Percentiles rank a stretch among this genome's conserved stretches.
These are phyloP conservation scores for Glaucopsyche alexis DNA, from an alignment of 2,888 invertebrate species.

Conservation along the genomic window DNA sequence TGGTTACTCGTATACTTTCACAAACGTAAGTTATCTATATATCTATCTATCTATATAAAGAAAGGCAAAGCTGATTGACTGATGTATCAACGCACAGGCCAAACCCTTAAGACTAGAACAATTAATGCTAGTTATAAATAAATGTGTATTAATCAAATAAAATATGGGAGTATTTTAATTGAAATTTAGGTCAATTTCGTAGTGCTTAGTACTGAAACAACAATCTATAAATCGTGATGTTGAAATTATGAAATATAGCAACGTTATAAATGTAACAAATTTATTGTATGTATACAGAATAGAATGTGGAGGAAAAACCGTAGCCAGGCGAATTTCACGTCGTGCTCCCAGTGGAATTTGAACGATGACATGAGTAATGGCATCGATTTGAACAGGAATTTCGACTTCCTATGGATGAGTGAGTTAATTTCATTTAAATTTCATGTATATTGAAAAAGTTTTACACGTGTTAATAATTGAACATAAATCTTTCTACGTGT, in stretches of 20 bases:
- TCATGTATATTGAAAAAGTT: conserved; percentile 22
- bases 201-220: no score
- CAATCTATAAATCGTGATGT: not conserved
- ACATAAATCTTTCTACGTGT: not conserved
- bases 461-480: conserved; percentile 1
- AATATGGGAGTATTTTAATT: not conserved
- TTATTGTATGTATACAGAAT: conserved; percentile 71
- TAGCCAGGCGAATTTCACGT: conserved; percentile 46
- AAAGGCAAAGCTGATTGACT: no score
- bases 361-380: conserved; percentile 64
- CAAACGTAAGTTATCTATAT: conserved; percentile 78
- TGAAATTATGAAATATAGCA: not conserved
- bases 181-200: no score
- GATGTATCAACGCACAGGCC: no score
- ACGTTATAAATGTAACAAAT: not conserved
- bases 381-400: conserved; percentile 68
- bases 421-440: conserved; percentile 41
- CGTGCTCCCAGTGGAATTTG: conserved; percentile 45
- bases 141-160: not conserved
- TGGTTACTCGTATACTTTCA: conserved; percentile 84
- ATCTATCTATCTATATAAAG: no score
- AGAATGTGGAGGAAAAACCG: conserved; percentile 86
- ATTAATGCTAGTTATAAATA: no score
- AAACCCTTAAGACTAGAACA: no score
- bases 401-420: conserved; percentile 64